Percentiles rank a stretch among this genome's conserved stretches.
Evolutionary conservation across 2,113 vertebrate species (phyloP).

Genomic region (Anarhynchus alexandrinus): DNA sequence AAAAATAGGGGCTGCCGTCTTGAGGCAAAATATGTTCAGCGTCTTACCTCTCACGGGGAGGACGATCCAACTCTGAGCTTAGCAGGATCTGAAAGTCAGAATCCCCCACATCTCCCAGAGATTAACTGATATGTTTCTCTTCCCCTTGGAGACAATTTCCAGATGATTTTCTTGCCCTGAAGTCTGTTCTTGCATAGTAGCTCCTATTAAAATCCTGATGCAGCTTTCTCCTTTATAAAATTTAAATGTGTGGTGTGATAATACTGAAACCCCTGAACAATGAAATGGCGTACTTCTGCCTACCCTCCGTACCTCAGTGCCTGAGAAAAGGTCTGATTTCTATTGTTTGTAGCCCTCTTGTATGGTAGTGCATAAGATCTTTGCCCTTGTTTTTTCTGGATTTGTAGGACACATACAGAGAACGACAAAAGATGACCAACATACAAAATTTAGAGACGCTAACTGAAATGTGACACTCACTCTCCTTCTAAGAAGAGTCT

Average conservation of each 20-base stretch:
- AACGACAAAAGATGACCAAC: not conserved
- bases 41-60: not conserved
- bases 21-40: conserved; percentile 19
- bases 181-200: not conserved
- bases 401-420: not conserved
- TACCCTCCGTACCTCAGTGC: not conserved
- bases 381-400: not conserved
- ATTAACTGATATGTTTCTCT: conserved; percentile 20
- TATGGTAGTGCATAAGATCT: not conserved
- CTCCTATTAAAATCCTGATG: not conserved
- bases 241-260: not conserved
- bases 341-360: not conserved
- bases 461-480: not conserved
- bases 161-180: conserved; percentile 26
- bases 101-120: not conserved
- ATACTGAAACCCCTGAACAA: not conserved
- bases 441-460: not conserved
- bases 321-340: not conserved
- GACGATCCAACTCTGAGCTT: not conserved
- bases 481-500: not conserved
- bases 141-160: not conserved
- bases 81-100: conserved; percentile 13
- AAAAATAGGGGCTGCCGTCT: not conserved
- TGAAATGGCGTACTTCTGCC: not conserved
- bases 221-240: conserved; percentile 4